phyloP scores from a whole-genome alignment of 2,888 invertebrate genomes.

The Caenorhabditis sp. region DNA sequence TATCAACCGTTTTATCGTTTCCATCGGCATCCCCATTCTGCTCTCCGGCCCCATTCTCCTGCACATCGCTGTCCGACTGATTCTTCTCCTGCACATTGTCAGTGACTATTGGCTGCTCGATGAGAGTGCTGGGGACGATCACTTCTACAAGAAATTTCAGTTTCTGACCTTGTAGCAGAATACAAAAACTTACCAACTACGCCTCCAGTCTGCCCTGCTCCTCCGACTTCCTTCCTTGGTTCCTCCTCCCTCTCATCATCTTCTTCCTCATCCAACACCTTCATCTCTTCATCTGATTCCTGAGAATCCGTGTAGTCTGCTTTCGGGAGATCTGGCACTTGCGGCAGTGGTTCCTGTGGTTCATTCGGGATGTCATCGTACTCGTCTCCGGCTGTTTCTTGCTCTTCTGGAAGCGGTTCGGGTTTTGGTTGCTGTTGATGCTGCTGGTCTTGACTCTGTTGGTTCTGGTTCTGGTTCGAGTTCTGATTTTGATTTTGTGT shows the following conservation, averaged over 20 bases:
- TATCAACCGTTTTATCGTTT: conserved; percentile 6
- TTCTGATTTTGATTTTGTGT: conserved; percentile 18
- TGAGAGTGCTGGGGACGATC: conserved; percentile 20
- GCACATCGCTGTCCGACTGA: not conserved
- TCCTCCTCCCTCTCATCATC: conserved; percentile 7
- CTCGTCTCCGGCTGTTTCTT: conserved; percentile 27
- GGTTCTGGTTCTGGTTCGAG: conserved; percentile 10
- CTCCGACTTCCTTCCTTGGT: not conserved
- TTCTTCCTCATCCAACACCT: not conserved
- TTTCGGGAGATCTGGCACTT: conserved; percentile 33
- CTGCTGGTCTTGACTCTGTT: not conserved
- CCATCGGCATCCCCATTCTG: too few species aligned
- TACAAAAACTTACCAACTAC: not conserved
- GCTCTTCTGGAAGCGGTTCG: conserved; percentile 12
- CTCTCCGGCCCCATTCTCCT: not conserved
- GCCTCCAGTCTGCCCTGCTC: not conserved
- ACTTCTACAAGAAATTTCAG: conserved; percentile 44
- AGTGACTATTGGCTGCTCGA: conserved; percentile 17
- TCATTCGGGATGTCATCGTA: conserved; percentile 41
- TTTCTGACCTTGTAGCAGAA: too few species aligned
- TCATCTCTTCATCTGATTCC: conserved; percentile 41
- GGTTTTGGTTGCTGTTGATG: conserved; percentile 25
- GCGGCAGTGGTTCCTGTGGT: conserved; percentile 21
- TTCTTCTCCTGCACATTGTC: conserved; percentile 11
- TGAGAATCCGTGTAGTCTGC: conserved; percentile 47